Base-by-base conservation (phyloP, 2,888 invertebrate genomes). In the Ophion obscuratus region DNA sequence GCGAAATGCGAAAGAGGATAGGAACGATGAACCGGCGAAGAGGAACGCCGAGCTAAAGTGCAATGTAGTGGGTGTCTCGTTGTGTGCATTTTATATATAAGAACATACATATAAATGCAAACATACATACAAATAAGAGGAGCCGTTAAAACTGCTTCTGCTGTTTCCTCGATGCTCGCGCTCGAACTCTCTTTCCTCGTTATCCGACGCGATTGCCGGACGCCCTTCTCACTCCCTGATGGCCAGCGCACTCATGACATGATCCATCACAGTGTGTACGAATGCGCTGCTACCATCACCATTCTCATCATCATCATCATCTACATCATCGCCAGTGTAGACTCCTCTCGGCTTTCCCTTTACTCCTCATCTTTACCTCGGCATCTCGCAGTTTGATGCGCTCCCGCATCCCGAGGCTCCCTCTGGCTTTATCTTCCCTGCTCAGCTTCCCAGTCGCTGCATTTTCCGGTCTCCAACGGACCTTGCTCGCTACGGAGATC, bases 191-290 rank as follows among this genome's bases (percentile, higher is more conserved):
- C 89, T 90, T 89, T 92, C 89, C 92, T 93, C 89, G 92, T 92
- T 93, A 93, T 74, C 91, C 91, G 91, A 91, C 91, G 88, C 88
- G 89, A 89, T 91, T 87, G 91, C 91, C 83, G 90, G 89, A 91
- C 88, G 89, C 89, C 88, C 88, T 88, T 81, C 87, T 47, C 64
- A 47, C 70, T 59, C 57, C 79, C 27, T 66, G 68, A 77, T 74
- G 66, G 80, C 57, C 83, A 24, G 62, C 71, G 77, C 67, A 80
- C 78, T 82, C 80, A 81, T 90, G 90, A 90, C 91, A 90, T 89
- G 90, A 91, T 92, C 91, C 90, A 90, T 91, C 92, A 81, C 81
- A 90, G 90, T 73, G 91, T 90, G 89, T 89, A 89, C 89, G 79
- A 88, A 88, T 87, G 81, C 84, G 47, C 20, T n/a, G 44, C 17